These are phyloP conservation scores for Pocota personata DNA, from an alignment of 2,888 invertebrate species.

Conservation along the genomic window DNA sequence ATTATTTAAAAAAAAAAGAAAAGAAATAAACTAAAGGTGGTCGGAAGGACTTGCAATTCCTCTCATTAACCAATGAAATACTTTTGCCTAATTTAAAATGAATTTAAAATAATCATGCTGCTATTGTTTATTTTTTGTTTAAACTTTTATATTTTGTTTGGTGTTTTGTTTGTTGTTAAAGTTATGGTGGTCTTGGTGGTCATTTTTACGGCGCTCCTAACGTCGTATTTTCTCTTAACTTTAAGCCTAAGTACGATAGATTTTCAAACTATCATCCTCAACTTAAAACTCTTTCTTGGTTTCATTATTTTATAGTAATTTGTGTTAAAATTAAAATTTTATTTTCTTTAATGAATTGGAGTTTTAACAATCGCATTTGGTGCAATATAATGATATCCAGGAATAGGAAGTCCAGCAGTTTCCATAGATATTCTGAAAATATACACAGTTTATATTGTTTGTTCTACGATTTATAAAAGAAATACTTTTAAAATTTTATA, in stretches of 20 bases:
- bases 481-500: neutral
- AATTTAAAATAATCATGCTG: conserved; percentile 20
- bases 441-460: conserved; percentile 22
- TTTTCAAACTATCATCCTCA: conserved; percentile 24
- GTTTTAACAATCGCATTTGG: conserved; percentile 97
- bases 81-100: conserved; percentile 28
- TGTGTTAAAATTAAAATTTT: conserved; percentile 22
- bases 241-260: conserved; percentile 28
- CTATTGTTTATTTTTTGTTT: neutral
- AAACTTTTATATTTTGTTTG: conserved; percentile 34
- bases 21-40: conserved; percentile 12
- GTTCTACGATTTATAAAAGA: conserved; percentile 15
- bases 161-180: conserved; percentile 52
- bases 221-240: conserved; percentile 13
- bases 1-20: conserved; percentile 33
- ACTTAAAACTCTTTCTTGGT: conserved; percentile 35
- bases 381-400: conserved; percentile 95
- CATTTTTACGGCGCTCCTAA: conserved; percentile 46
- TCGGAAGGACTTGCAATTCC: conserved; percentile 28
- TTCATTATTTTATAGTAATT: conserved; percentile 21
- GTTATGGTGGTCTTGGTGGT: conserved; percentile 68
- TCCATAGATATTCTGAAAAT: conserved; percentile 95
- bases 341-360: conserved; percentile 90
- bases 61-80: conserved; percentile 21
- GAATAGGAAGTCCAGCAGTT: conserved; percentile 95